These are phyloP conservation scores for Polyodon spathula DNA, from an alignment of 2,113 vertebrate species.

Conservation along the genomic window DNA sequence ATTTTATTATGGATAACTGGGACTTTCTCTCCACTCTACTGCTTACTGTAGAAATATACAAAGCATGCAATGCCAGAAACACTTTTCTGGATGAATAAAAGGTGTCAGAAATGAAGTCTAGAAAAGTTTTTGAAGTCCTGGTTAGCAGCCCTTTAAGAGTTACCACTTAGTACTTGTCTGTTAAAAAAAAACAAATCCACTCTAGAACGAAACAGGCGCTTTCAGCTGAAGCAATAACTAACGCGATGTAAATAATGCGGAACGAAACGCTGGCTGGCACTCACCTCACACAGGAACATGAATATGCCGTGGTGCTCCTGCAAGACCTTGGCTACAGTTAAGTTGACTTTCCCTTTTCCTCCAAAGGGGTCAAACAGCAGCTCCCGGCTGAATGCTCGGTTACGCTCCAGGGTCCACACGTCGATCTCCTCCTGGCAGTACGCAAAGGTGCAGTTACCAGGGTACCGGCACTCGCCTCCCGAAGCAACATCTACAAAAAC, in stretches of 20 bases:
- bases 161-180: no score
- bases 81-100: no score
- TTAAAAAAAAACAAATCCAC: no score
- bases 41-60: no score
- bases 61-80: no score
- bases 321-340: slow-evolving; percentile 77
- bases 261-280: slow-evolving; percentile 5
- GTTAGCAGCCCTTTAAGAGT: no score
- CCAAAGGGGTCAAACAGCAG: slow-evolving; percentile 74
- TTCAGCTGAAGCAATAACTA: no score
- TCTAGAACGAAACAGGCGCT: no score
- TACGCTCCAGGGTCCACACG: slow-evolving; percentile 89
- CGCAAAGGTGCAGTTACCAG: slow-evolving; percentile 89
- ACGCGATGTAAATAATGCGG: no score
- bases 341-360: slow-evolving; percentile 59
- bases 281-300: slow-evolving; percentile 93
- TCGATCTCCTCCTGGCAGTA: slow-evolving; percentile 98
- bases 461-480: slow-evolving; percentile 82
- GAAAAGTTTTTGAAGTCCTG: neutral
- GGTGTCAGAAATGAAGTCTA: slow-evolving; percentile 13
- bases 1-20: no score
- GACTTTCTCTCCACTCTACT: no score
- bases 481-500: slow-evolving; percentile 72
- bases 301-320: slow-evolving; percentile 91
- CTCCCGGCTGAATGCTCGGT: slow-evolving; percentile 85